A percentile compares a stretch with the other conserved stretches of the same genome.
Evolutionary conservation across 2,888 invertebrate species (phyloP).

Genomic region (Flabesymbios commensalis): DNA sequence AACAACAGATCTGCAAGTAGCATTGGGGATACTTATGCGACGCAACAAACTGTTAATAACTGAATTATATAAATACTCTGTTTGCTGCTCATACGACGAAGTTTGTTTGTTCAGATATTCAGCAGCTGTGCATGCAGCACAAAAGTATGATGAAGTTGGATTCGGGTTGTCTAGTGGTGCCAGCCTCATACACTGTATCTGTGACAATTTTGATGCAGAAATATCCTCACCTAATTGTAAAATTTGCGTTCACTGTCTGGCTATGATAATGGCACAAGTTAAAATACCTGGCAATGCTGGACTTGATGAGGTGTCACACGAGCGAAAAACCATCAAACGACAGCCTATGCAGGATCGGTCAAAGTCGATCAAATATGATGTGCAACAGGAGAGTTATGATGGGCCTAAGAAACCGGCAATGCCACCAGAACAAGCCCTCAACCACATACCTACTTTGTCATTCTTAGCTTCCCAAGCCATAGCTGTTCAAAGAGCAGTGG

Average conservation of each 20-base stretch:
- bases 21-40: constrained; percentile 4
- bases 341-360: not conserved
- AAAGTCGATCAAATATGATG: not conserved
- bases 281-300: not conserved
- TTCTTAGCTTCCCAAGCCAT: constrained; percentile 1
- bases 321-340: constrained; percentile 8
- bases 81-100: not conserved
- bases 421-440: not conserved
- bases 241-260: constrained; percentile 4
- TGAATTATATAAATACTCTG: not conserved
- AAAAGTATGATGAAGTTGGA: constrained; percentile 1
- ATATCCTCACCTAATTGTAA: not conserved
- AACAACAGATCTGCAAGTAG: not conserved
- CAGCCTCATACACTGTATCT: not conserved
- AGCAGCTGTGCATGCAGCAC: constrained; percentile 3
- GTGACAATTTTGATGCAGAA: constrained; percentile 9
- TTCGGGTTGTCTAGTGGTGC: not conserved
- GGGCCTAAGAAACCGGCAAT: constrained; percentile 2
- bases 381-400: too few relatives aligned
- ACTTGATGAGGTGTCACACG: not conserved
- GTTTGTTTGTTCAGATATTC: not conserved
- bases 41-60: not conserved
- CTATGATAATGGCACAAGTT: constrained; percentile 11
- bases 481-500: not conserved
- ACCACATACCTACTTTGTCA: constrained; percentile 1